phyloP scores from a whole-genome alignment of 2,888 invertebrate species.

The Scaptodrosophila latifasciaeformis region DNA sequence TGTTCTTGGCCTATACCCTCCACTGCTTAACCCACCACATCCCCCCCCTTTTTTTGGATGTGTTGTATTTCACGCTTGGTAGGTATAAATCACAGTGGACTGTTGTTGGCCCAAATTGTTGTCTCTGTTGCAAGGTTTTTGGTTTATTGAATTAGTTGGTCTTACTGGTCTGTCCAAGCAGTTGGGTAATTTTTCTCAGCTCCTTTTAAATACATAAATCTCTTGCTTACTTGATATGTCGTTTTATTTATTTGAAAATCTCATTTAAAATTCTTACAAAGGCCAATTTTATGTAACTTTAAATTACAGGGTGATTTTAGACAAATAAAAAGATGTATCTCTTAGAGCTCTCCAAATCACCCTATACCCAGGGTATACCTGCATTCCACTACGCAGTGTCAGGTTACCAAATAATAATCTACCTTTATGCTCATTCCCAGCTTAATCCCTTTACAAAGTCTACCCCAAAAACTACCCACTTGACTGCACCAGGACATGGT shows the following conservation, averaged over 20 bases:
- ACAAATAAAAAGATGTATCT: too few relatives aligned
- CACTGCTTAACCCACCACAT: too few relatives aligned
- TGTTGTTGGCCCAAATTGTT: slow-evolving; percentile 20
- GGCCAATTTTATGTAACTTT: slow-evolving; percentile 44
- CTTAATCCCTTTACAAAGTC: too few relatives aligned
- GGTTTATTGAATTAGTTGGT: slow-evolving; percentile 67
- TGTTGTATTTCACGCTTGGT: slow-evolving; percentile 50
- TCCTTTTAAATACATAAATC: slow-evolving; percentile 43
- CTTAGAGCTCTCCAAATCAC: too few relatives aligned
- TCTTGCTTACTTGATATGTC: slow-evolving; percentile 33
- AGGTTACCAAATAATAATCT: too few relatives aligned
- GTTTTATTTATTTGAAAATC: slow-evolving; percentile 44
- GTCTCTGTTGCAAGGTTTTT: slow-evolving; percentile 18
- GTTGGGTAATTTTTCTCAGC: slow-evolving; percentile 2
- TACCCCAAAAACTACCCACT: too few relatives aligned
- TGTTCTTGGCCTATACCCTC: not conserved
- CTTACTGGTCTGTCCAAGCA: slow-evolving; percentile 24
- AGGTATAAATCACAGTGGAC: slow-evolving; percentile 61
- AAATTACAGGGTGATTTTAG: too few relatives aligned
- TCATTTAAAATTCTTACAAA: slow-evolving; percentile 53
- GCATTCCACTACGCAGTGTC: too few relatives aligned
- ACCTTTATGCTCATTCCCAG: too few relatives aligned
- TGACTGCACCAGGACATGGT: not conserved
- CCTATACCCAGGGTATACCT: too few relatives aligned
- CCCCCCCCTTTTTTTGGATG: slow-evolving; percentile 35